Evolutionary conservation across 2,797 vertebrate species (phyloP).

Genomic region (Lophotriccus pileatus): DNA sequence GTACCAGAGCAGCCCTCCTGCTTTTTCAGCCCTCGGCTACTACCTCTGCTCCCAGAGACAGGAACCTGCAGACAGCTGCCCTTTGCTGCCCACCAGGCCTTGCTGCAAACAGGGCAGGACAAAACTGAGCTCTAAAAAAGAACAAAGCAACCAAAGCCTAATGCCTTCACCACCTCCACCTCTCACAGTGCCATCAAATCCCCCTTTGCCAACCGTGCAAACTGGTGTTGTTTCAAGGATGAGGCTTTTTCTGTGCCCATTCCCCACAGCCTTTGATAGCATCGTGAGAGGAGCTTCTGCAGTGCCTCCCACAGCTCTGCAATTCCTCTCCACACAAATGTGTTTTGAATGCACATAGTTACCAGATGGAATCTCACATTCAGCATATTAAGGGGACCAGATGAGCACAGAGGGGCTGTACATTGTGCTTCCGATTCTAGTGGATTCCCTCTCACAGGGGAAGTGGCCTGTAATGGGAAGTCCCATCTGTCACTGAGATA

Average conservation of each 20-base stretch:
- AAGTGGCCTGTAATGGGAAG: slow-evolving; percentile 49
- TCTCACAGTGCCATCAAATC: not conserved
- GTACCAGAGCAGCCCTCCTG: not conserved
- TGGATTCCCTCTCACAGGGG: slow-evolving; percentile 10
- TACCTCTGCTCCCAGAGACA: not conserved
- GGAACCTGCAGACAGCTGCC: not conserved
- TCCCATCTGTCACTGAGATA: slow-evolving; percentile 57
- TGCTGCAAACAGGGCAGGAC: not conserved
- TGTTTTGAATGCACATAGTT: not conserved
- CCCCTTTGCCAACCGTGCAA: not conserved
- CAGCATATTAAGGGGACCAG: not conserved
- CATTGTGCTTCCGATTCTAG: slow-evolving; percentile 40
- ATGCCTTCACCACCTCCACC: not conserved
- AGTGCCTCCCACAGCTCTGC: slow-evolving; percentile 30
- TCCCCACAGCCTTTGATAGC: not conserved
- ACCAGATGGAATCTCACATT: slow-evolving; percentile 47
- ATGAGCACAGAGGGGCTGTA: slow-evolving; percentile 30
- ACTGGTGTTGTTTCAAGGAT: not conserved
- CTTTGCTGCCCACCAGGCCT: not conserved
- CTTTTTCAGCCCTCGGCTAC: not conserved
- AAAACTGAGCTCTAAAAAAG: not conserved
- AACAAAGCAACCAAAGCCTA: not conserved
- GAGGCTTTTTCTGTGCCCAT: not conserved
- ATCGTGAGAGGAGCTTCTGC: not conserved
- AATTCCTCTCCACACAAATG: not conserved